Conservation (phyloP, 1,140 invertebrate genomes). For the Drosophila nasuta region DNA sequence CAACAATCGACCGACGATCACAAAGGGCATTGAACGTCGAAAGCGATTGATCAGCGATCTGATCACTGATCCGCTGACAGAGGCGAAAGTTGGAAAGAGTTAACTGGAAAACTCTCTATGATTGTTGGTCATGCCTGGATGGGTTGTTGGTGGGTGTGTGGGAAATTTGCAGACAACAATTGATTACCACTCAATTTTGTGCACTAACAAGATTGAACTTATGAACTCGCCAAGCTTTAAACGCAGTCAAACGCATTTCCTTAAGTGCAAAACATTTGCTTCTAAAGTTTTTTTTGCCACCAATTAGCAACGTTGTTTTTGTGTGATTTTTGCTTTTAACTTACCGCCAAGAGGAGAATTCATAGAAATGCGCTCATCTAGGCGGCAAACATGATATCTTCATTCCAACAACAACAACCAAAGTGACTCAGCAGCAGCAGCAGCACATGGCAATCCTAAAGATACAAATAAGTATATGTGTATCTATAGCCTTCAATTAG, state of each 20-base stretch:
- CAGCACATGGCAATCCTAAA: conserved; percentile 45
- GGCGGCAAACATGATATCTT: conserved; percentile 37
- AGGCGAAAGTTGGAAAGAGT: conserved; percentile 56
- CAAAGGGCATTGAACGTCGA: conserved; percentile 69
- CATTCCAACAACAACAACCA: not conserved
- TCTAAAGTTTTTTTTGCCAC: conserved; percentile 3
- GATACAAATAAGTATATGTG: conserved; percentile 32
- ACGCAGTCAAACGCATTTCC: conserved; percentile 17
- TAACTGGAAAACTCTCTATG: conserved; percentile 15
- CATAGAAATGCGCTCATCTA: conserved; percentile 41
- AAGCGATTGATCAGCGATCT: conserved; percentile 20
- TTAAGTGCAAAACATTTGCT: conserved; percentile 17
- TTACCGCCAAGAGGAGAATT: conserved; percentile 19
- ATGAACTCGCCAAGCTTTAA: not conserved
- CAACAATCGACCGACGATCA: conserved; percentile 6
- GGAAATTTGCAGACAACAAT: conserved; percentile 10
- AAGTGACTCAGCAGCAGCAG: conserved; percentile 32
- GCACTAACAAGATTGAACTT: not conserved
- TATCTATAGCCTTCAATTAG: conserved; percentile 74
- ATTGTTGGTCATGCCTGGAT: conserved; percentile 27
- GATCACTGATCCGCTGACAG: conserved; percentile 41
- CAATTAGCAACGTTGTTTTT: conserved; percentile 44
- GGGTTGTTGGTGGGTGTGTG: conserved; percentile 27
- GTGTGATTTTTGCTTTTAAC: conserved; percentile 29
- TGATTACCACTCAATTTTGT: not conserved